phyloP scores from a whole-genome alignment of 1,140 invertebrate genomes.

The Drosophila lacertosa region DNA sequence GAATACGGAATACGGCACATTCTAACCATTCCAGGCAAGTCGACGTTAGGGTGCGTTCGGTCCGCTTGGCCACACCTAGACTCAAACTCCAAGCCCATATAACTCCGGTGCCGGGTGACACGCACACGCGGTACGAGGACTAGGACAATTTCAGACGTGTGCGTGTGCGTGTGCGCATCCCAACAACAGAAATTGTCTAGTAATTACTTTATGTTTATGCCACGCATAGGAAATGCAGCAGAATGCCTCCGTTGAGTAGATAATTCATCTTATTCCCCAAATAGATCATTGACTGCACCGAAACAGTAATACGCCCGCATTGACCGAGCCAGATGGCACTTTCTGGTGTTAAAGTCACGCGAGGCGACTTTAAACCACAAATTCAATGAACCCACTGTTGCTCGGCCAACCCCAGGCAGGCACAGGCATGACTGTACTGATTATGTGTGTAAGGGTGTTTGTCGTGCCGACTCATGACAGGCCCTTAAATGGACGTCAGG shows the following conservation, averaged over 20 bases:
- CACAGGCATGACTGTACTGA: conserved; percentile 32
- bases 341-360: conserved; percentile 41
- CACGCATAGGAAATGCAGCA: background rate
- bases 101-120: conserved; percentile 13
- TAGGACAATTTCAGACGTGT: conserved; percentile 27
- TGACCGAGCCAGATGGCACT: conserved; percentile 25
- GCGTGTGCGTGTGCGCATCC: conserved; percentile 13
- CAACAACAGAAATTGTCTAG: conserved; percentile 6
- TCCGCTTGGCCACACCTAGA: conserved; percentile 33
- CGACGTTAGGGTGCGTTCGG: background rate
- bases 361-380: conserved; percentile 21
- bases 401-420: conserved; percentile 13
- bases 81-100: background rate
- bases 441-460: conserved; percentile 21
- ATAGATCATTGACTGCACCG: conserved; percentile 14
- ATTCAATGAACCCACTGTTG: conserved; percentile 41
- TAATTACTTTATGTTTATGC: conserved; percentile 23
- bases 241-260: conserved; percentile 5
- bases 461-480: conserved; percentile 19
- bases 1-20: conserved; percentile 1
- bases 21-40: conserved; percentile 25
- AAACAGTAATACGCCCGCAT: conserved; percentile 19
- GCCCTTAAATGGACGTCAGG: conserved; percentile 28
- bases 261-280: conserved; percentile 23
- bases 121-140: conserved; percentile 31